Evolutionary conservation across 2,888 invertebrate species (phyloP).

Genomic region (Sphinx pinastri): DNA sequence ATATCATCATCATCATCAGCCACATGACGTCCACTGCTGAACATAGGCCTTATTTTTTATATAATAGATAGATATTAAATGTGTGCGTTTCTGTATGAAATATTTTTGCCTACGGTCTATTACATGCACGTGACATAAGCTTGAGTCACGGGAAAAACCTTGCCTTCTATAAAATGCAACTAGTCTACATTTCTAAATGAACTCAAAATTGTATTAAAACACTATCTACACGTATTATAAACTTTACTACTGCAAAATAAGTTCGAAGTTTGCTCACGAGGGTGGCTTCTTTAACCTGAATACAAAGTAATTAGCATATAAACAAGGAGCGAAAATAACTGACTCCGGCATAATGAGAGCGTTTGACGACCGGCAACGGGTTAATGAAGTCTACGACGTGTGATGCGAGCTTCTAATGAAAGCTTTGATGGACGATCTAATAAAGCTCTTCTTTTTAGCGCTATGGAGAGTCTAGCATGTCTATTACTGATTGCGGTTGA

Average conservation of each 20-base stretch:
- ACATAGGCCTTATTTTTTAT: no score
- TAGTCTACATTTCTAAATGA: not conserved
- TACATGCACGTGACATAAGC: no score
- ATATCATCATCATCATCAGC: no score
- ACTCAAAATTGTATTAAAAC: not conserved
- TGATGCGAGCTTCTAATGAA: conserved; percentile 15
- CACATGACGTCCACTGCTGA: no score
- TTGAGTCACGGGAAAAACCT: no score
- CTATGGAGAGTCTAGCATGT: not conserved
- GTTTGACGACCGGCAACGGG: conserved; percentile 19
- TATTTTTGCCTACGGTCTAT: no score
- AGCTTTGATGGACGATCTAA: conserved; percentile 12
- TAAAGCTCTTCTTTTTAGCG: conserved; percentile 3
- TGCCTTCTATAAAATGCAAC: not conserved
- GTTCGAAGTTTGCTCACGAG: not conserved
- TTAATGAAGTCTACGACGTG: conserved; percentile 14
- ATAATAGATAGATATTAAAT: no score
- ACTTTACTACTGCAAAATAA: not conserved
- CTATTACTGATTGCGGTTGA: not conserved
- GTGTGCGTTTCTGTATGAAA: no score
- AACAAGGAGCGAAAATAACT: conserved; percentile 39
- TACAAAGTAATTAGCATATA: conserved; percentile 44
- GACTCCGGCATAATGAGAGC: conserved; percentile 16
- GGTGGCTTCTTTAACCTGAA: conserved; percentile 34
- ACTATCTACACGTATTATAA: not conserved